Base-by-base conservation (phyloP, 2,888 invertebrate genomes). In the Leptarthrus brevirostris region DNA sequence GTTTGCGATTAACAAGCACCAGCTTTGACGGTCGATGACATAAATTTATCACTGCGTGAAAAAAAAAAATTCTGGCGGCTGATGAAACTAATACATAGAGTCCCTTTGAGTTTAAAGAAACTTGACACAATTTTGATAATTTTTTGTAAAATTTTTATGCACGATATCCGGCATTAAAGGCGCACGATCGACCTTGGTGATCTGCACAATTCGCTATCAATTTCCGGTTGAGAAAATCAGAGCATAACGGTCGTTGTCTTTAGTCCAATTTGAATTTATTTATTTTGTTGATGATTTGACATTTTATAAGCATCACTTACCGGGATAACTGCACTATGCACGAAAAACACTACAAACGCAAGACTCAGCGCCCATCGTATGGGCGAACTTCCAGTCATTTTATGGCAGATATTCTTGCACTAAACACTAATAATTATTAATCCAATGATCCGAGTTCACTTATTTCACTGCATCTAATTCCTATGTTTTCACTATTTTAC, bases 301-400 rank as follows among this genome's bases (percentile, higher is more conserved):
- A 20, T 44, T 3, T 18, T 8, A 5, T 16, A 6, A 18, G 3
- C 18, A 52, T 26, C 14, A 34, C 74, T 78, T 77, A 78, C 78
- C 77, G 75, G 73, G 70, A 77, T 73, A 12, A 72, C 56, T 75
- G 82, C 83, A 80, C 82, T 83, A 80, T 82, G 77, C 76, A 79
- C 80, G 69, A 81, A 74, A 34, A 81, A 76, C 40, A 83, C 74
- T 76, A 80, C 77, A 34, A 81, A 77, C 74, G 80, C 81, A 76
- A 84, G 74, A 73, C 82, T 78, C 78, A 80, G 74, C 77, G 81
- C 82, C 84, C 82, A 83, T 76, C 79, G 79, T 77, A 81, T 79
- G 83, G 83, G 81, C 81, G 81, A 78, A 83, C 84, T 84, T 79
- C 80, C 78, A 74, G 56, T 69, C 69, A 52, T 52, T 73, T 30